Percentiles rank a stretch among this genome's conserved stretches.
These are phyloP conservation scores for Drosophila subpulchrella DNA, from an alignment of 1,140 invertebrate species.

Conservation along the genomic window DNA sequence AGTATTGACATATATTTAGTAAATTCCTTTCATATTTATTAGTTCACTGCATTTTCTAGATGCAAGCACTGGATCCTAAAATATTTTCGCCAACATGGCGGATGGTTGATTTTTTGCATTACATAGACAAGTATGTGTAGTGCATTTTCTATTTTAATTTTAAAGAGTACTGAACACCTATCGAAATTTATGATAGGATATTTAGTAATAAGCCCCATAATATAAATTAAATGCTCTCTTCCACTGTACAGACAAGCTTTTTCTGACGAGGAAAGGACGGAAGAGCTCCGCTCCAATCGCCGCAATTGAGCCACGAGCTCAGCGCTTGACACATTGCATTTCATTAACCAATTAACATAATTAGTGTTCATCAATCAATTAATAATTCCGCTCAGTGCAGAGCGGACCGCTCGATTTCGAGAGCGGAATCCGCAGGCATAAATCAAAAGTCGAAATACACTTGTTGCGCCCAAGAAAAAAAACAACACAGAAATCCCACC, in stretches of 20 bases:
- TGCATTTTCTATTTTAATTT: no score
- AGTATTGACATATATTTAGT: no score
- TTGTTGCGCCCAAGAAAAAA: constrained; percentile 67
- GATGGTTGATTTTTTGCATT: not conserved
- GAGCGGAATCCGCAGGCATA: constrained; percentile 64
- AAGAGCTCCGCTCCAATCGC: constrained; percentile 12
- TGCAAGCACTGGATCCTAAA: no score
- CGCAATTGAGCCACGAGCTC: constrained; percentile 50
- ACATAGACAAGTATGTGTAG: not conserved
- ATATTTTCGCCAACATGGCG: not conserved
- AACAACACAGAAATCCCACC: constrained; percentile 45
- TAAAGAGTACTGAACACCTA: not conserved
- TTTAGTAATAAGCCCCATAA: not conserved
- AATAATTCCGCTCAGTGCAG: constrained; percentile 70
- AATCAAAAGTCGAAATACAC: constrained; percentile 79
- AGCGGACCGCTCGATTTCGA: constrained; percentile 30
- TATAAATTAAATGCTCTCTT: not conserved
- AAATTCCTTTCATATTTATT: no score
- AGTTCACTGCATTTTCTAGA: no score
- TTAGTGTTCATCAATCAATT: constrained; percentile 83
- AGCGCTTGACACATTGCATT: constrained; percentile 75
- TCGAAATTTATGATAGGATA: not conserved
- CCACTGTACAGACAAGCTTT: constrained; percentile 25
- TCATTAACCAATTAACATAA: constrained; percentile 82
- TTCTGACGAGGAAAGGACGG: constrained; percentile 5